Evolutionary conservation across 2,113 vertebrate genomes (phyloP), one percentile per base, ranked within the genome.

Genomic region (Heterotis niloticus): DNA sequence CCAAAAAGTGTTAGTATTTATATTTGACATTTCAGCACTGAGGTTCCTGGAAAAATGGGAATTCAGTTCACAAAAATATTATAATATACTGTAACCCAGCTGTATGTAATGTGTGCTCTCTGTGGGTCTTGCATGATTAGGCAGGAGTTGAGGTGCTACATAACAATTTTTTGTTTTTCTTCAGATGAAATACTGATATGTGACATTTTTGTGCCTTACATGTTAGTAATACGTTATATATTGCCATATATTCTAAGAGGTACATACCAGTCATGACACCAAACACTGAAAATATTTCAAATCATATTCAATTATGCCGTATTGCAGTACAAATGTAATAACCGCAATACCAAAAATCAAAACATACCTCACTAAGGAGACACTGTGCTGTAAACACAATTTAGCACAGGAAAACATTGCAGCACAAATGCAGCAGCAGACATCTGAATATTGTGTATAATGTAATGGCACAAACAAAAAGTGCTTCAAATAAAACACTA

Each of bases 121-220:
- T 70, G 18, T 28, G 54, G 66, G 10, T 69, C 26, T 9, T 62
- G 57, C 78, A 82, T 70, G 78, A 56, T 73, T 82, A 23, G 54
- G 67, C 13, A 65, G 78, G 83, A 80, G 79, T 80, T 72, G 54
- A 82, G 81, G 79, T 81, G 83, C 72, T 85, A 71, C 11, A 67
- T 74, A 81, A 84, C 16, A 80, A 44, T 80, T 87, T 81, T 86
- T 87, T 82, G 86, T 81, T 20, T 83, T 87, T 80, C 14, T 81
- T 86, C 84, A 18, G 82, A 81, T 80, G 80, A 83, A 81, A 84
- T 77, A 83, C 82, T 84, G 62, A 80, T 78, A 80, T 77, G 75
- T 66, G 54, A 80, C 69, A 52, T 90, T 82, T 86, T 82, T 88
- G 92, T 93, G 92, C 91, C 92, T 93, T 93, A 91, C 88, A 76